Conservation (phyloP, 1,140 invertebrate genomes). For the Stegodyphus mimosarum region DNA sequence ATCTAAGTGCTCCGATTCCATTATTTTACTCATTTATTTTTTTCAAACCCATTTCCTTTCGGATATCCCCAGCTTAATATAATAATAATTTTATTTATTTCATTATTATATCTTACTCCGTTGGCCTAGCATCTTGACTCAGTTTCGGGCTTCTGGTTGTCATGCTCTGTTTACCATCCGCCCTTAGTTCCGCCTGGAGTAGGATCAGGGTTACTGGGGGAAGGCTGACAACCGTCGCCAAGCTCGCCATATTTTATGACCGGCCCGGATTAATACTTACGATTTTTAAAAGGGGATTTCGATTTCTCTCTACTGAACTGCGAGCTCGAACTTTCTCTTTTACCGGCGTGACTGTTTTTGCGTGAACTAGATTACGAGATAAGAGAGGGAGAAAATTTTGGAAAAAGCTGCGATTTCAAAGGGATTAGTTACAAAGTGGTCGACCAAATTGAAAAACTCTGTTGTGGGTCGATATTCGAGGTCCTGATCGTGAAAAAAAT, state of each 20-base stretch:
- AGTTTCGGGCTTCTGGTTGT: conserved; percentile 48
- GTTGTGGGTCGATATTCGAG: no score
- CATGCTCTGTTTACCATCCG: conserved; percentile 46
- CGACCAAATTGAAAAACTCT: no score
- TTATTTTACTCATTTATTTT: not conserved
- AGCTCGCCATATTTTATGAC: conserved; percentile 30
- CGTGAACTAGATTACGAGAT: no score
- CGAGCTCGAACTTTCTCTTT: not conserved
- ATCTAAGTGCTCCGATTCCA: not conserved
- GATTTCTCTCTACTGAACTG: conserved; percentile 30
- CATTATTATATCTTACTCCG: conserved; percentile 38
- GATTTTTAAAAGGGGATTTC: not conserved
- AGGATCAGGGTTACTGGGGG: conserved; percentile 59
- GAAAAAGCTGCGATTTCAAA: no score
- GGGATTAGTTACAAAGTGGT: no score
- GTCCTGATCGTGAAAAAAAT: no score
- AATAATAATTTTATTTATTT: conserved; percentile 24
- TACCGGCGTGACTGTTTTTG: no score
- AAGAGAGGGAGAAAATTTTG: no score
- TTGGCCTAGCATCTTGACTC: conserved; percentile 54
- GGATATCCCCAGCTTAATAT: conserved; percentile 3
- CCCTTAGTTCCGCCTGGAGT: conserved; percentile 57
- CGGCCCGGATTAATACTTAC: not conserved
- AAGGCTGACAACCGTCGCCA: conserved; percentile 57
- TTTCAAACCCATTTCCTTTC: not conserved